These are phyloP conservation scores for Drosophila limbata DNA, from an alignment of 2,888 invertebrate genomes.

Conservation along the genomic window DNA sequence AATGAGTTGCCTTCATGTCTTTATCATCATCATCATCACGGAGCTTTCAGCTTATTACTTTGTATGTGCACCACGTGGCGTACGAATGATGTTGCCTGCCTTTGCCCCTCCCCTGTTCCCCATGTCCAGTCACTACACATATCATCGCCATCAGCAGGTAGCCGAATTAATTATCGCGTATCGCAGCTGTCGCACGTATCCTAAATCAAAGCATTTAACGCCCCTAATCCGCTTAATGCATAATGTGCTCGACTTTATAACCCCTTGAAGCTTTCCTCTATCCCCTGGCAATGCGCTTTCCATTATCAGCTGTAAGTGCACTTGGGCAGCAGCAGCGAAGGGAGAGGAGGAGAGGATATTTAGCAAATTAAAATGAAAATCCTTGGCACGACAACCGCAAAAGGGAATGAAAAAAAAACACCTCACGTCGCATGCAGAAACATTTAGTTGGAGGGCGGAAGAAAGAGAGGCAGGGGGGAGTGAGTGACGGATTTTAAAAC, in stretches of 20 bases:
- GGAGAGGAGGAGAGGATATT: slow-evolving; percentile 36
- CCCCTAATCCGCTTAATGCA: slow-evolving; percentile 76
- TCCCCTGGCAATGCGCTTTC: neutral
- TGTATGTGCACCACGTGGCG: slow-evolving; percentile 26
- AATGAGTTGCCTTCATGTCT: slow-evolving; percentile 54
- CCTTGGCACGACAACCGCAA: slow-evolving; percentile 52
- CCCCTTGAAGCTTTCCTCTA: neutral
- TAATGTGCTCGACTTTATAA: slow-evolving; percentile 34
- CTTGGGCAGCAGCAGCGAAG: neutral
- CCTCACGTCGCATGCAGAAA: slow-evolving; percentile 40
- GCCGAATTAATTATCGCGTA: slow-evolving; percentile 75
- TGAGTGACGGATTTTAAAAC: slow-evolving; percentile 27
- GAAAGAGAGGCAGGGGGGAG: neutral
- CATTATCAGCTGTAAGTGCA: slow-evolving; percentile 19
- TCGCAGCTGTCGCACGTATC: slow-evolving; percentile 66
- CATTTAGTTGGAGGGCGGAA: neutral
- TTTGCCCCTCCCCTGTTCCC: neutral
- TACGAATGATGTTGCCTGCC: neutral
- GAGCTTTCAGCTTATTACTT: slow-evolving; percentile 80
- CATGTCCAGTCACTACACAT: neutral
- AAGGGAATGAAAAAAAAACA: slow-evolving; percentile 36
- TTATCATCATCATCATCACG: slow-evolving; percentile 44
- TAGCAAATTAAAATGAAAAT: slow-evolving; percentile 78
- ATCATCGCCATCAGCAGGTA: slow-evolving; percentile 25
- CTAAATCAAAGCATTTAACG: slow-evolving; percentile 77